These are phyloP conservation scores for Acanthiza pusilla DNA, from an alignment of 2,797 vertebrate species.

Conservation along the genomic window DNA sequence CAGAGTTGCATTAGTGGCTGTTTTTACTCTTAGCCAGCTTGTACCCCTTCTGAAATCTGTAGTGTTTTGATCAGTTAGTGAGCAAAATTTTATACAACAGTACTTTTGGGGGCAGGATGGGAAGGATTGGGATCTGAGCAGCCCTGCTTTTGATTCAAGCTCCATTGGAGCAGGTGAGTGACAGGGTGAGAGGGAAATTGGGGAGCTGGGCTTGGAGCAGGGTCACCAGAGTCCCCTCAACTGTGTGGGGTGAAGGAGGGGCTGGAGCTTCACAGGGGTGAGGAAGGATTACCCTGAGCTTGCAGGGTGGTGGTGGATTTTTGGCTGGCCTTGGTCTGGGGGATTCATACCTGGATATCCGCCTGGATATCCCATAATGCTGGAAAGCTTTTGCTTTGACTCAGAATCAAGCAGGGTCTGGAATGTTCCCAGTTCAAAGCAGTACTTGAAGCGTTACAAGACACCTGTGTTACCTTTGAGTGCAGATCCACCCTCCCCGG, in stretches of 20 bases:
- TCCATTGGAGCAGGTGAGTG: background rate
- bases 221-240: background rate
- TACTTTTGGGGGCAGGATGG: background rate
- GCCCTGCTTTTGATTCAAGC: background rate
- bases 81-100: background rate
- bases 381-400: background rate
- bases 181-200: background rate
- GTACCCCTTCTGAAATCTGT: background rate
- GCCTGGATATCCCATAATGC: accelerated
- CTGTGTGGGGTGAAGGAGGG: background rate
- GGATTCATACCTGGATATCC: background rate
- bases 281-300: background rate
- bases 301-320: background rate
- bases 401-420: background rate
- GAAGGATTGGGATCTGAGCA: background rate
- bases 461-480: background rate
- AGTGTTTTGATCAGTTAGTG: background rate
- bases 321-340: background rate
- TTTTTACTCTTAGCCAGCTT: background rate
- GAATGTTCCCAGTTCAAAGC: background rate
- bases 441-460: background rate
- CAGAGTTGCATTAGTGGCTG: background rate
- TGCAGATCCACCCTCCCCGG: accelerated
- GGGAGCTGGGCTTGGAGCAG: background rate
- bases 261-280: accelerated